Conservation (phyloP, 2,797 vertebrate genomes). For the Heterohyrax brucei region DNA sequence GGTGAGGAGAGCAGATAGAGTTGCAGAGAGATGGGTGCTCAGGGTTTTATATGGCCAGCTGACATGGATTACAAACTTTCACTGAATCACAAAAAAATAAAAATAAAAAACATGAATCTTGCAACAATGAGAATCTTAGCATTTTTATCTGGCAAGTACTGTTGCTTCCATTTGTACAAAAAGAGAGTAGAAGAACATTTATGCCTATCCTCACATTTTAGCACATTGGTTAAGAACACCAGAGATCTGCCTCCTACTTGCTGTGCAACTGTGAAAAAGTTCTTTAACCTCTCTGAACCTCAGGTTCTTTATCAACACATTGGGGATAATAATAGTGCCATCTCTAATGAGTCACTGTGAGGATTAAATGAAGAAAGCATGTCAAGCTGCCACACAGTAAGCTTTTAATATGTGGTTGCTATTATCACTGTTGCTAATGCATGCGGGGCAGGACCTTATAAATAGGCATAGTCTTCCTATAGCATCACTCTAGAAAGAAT, state of each 20-base stretch:
- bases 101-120: neutral
- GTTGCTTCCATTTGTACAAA: constrained; percentile 1
- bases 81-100: too few relatives aligned
- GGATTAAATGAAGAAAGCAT: constrained; percentile 36
- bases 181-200: constrained; percentile 33
- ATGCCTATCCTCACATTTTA: neutral
- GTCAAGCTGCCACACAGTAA: neutral
- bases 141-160: constrained; percentile 27
- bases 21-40: too few relatives aligned
- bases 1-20: too few relatives aligned
- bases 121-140: neutral
- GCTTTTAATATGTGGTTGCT: constrained; percentile 41
- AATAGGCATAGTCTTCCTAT: neutral
- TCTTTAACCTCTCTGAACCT: constrained; percentile 13
- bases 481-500: constrained; percentile 35
- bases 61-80: too few relatives aligned
- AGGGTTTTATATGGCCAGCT: too few relatives aligned
- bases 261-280: constrained; percentile 25
- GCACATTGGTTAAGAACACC: neutral
- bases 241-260: neutral
- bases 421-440: neutral
- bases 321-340: neutral
- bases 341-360: neutral
- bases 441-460: neutral
- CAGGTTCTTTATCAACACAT: constrained; percentile 39